These are phyloP conservation scores for Peromyscus nudipes DNA, from an alignment of 2,797 vertebrate genomes.

Conservation along the genomic window DNA sequence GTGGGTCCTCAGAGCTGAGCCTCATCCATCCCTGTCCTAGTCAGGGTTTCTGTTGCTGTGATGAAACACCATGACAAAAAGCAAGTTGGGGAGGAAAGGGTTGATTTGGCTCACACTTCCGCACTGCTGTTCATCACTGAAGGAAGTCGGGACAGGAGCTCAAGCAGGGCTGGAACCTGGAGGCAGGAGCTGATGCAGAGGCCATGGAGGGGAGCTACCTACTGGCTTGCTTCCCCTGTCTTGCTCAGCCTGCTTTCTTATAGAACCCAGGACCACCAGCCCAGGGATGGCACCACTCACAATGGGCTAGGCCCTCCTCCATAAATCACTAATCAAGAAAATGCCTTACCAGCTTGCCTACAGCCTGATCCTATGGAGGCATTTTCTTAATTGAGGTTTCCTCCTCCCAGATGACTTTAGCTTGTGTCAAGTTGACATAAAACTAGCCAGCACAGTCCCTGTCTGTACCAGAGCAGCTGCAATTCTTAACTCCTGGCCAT, in stretches of 20 bases:
- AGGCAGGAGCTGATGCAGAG: neutral
- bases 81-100: neutral
- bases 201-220: neutral
- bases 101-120: neutral
- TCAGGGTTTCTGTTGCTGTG: neutral
- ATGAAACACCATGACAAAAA: neutral
- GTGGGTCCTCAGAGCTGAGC: neutral
- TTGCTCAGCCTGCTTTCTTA: neutral
- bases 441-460: neutral
- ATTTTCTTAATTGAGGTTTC: neutral
- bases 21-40: neutral
- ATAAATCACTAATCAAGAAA: neutral
- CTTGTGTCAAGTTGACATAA: neutral
- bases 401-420: neutral
- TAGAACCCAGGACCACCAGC: neutral
- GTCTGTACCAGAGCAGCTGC: neutral
- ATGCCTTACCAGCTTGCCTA: neutral
- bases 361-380: neutral
- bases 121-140: neutral
- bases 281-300: neutral
- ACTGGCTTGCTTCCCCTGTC: neutral
- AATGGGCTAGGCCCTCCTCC: neutral
- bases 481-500: neutral
- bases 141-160: neutral
- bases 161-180: neutral